Conservation (phyloP, 2,797 vertebrate genomes). For the Mastacembelus armatus region DNA sequence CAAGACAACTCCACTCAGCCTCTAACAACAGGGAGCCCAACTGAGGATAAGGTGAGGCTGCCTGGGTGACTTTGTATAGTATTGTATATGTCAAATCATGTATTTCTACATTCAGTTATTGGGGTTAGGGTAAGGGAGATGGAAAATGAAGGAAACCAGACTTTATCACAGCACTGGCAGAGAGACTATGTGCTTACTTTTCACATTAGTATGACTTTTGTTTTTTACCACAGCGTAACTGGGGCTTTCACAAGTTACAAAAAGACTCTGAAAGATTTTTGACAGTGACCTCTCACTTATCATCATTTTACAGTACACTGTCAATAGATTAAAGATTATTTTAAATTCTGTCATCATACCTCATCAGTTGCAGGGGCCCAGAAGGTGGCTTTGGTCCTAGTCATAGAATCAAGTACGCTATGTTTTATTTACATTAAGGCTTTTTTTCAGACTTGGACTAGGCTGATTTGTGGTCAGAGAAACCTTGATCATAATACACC, state of each 20-base stretch:
- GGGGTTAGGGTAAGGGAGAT: not conserved
- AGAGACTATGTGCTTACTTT: no score
- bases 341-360: not conserved
- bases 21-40: conserved; percentile 28
- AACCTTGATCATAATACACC: no score
- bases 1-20: conserved; percentile 41
- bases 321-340: conserved; percentile 4
- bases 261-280: no score
- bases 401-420: not conserved
- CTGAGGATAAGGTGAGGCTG: conserved; percentile 64
- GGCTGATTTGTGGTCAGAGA: no score
- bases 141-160: no score
- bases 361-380: conserved; percentile 3
- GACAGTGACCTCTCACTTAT: no score
- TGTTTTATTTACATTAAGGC: not conserved
- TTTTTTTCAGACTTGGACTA: no score
- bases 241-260: no score
- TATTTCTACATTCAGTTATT: not conserved
- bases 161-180: no score
- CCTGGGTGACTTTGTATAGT: not conserved
- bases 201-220: no score
- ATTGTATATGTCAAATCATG: not conserved
- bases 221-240: no score
- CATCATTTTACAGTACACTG: not conserved
- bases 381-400: not conserved